Base-by-base conservation (phyloP, 2,888 invertebrate species). In the Sarcophaga variegata region DNA sequence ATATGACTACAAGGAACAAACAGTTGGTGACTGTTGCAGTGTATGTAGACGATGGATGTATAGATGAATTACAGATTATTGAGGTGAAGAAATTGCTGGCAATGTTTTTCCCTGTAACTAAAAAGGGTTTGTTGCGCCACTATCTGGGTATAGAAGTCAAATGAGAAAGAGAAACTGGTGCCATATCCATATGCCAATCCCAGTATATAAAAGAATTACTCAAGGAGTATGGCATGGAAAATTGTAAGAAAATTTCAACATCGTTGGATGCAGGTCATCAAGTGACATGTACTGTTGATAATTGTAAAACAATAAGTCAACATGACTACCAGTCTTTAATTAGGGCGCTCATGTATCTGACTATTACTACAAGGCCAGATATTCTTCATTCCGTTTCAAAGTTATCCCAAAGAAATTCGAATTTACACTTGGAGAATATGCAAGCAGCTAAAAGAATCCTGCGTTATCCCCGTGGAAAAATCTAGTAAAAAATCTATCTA, bases 401-500 rank as follows among this genome's bases (percentile, higher is more conserved):
- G 60, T 69, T 89, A 10, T 81, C 87, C 6, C 89, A 89, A 47
- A 66, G 85, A 12, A 89, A 89, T 82, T 64, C 64, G 14, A 62
- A 89, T 71, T 88, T 88, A 0, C 86, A 89, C 49, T 11, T 14
- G 3, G 89, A 87, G 74, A 88, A 89, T 71, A 14, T 22, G 10
- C 45, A 45, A 47, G 88, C 81, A 14, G 81, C 81, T 3, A 89
- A 89, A 67, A 88, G 85, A 20, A 25, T 89, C 6, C 47, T 89
- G 49, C 49, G 12, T 11, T 49, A 25, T 27, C 27, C 4, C 27
- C 27, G 27, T 27, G 27, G 4, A 27, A 27, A 22, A 22, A 22
- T 22, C 27, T 27, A 27, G 27, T 27, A 0, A 27, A 27, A 27
- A 27, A 27, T 27, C 27, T 27, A 27, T 27, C 3, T 27, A 22